These are phyloP conservation scores for Lasioglossum figueresi DNA, from an alignment of 2,888 invertebrate species.

Conservation along the genomic window DNA sequence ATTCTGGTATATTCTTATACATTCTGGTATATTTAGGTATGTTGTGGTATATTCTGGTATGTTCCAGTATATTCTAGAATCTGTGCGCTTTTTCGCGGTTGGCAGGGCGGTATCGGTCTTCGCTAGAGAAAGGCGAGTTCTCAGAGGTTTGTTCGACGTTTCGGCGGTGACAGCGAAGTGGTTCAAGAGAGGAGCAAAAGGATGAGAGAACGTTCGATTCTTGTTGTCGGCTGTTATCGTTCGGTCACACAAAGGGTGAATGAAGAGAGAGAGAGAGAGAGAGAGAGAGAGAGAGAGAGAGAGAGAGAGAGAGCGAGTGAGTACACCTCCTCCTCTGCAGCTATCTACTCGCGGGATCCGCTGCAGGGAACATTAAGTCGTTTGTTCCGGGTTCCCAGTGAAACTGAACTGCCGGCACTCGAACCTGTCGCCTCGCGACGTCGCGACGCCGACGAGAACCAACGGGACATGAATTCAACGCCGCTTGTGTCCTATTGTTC, in stretches of 20 bases:
- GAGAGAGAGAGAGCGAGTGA: too few relatives aligned
- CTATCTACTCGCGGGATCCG: neutral
- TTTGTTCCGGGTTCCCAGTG: neutral
- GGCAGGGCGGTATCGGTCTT: neutral
- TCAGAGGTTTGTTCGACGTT: neutral
- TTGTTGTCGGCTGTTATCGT: conserved; percentile 3
- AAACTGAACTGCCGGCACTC: neutral
- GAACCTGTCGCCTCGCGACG: conserved; percentile 10
- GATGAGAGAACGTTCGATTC: neutral
- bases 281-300: too few relatives aligned
- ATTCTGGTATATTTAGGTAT: too few relatives aligned
- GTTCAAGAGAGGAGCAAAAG: neutral
- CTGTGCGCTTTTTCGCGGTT: neutral
- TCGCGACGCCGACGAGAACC: neutral
- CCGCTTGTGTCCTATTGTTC: neutral
- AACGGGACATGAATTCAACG: neutral
- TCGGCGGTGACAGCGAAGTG: neutral
- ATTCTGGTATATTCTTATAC: too few relatives aligned
- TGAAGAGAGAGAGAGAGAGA: neutral
- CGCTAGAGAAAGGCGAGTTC: neutral
- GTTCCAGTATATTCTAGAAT: too few relatives aligned
- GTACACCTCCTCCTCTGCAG: neutral
- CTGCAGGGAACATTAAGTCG: conserved; percentile 3
- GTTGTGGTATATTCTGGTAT: too few relatives aligned
- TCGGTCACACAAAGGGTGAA: neutral